phyloP scores from a whole-genome alignment of 2,888 invertebrate species.

The Eupithecia exiguata region DNA sequence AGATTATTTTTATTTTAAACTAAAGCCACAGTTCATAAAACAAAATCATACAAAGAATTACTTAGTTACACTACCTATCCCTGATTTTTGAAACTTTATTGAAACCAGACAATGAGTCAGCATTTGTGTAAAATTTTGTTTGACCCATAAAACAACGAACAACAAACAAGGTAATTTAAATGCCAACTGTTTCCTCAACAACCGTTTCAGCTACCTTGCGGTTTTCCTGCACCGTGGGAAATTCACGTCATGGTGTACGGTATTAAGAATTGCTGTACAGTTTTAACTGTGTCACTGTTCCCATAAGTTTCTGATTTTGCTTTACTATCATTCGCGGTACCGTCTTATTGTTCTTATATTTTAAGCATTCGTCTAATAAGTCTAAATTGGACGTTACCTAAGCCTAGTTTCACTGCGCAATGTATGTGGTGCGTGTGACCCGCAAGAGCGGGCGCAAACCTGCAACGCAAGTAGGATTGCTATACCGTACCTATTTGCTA shows the following conservation, averaged over 20 bases:
- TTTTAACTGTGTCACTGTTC: conserved; percentile 14
- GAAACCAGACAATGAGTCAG: neutral
- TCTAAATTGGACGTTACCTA: too few relatives aligned
- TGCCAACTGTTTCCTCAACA: conserved; percentile 23
- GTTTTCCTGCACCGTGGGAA: conserved; percentile 47
- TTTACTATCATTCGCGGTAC: neutral
- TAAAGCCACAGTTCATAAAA: neutral
- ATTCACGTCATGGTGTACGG: conserved; percentile 22
- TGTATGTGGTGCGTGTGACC: too few relatives aligned
- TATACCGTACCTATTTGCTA: too few relatives aligned
- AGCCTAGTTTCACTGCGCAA: too few relatives aligned
- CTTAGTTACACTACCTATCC: neutral
- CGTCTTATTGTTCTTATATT: neutral
- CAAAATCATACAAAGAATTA: neutral
- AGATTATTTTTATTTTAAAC: neutral
- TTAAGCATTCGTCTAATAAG: too few relatives aligned
- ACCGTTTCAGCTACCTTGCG: conserved; percentile 31
- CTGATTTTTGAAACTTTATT: neutral
- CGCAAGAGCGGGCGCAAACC: too few relatives aligned
- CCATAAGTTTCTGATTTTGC: conserved; percentile 4
- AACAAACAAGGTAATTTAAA: conserved; percentile 13
- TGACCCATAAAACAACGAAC: neutral
- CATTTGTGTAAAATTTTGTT: neutral
- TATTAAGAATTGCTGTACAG: conserved; percentile 12
- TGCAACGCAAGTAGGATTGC: too few relatives aligned